Base-by-base conservation (phyloP, 2,113 vertebrate species). In the Tachysurus vachellii region DNA sequence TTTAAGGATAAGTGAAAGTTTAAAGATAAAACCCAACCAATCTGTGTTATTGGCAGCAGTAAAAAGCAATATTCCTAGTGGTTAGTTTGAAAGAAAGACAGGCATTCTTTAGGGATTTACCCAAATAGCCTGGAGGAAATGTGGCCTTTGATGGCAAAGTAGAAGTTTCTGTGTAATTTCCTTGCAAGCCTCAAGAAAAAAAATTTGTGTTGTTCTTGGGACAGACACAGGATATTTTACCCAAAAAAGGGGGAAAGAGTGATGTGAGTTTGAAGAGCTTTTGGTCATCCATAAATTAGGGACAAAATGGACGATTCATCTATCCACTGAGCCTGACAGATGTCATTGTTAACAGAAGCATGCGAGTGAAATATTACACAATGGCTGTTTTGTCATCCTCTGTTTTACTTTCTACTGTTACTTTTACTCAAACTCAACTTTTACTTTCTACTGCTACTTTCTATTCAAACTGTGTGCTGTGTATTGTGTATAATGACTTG, bases 191-290 rank as follows among this genome's bases (percentile, higher is more conserved):
- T 62, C 70, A 87, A 76, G 71, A 86, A 85, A 70, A 70, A 64
- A 80, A 79, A 83, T 91, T 89, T n/a, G 62, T 92, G 85, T 90
- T 92, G 59, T 89, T 90, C 73, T 92, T 86, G 82, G 86, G 82
- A 84, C 77, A 62, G 59, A 66, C 44, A 83, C 77, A 70, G 89
- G 88, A 91, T 89, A 80, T 91, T 89, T 86, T 84, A 91, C 42
- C 80, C 71, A 68, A 90, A 87, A 77, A 53, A 50, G 47, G n/a
- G 50, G 61, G 57, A 75, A 66, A 44, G 42, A 14, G 57, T 19
- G 47, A 13, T 31, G 53, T 23, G 53, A 42, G 28, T 62, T 36
- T 77, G 50, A 56, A 86, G 56, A 62, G 6, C n/a, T 81, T 50
- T 53, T 61, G 31, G 68, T 42, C 42, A 36, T 86, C 68, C 80